Evolutionary conservation across 2,113 vertebrate genomes (phyloP), one percentile per base, ranked within the genome.

Genomic region (Osmerus eperlanus): DNA sequence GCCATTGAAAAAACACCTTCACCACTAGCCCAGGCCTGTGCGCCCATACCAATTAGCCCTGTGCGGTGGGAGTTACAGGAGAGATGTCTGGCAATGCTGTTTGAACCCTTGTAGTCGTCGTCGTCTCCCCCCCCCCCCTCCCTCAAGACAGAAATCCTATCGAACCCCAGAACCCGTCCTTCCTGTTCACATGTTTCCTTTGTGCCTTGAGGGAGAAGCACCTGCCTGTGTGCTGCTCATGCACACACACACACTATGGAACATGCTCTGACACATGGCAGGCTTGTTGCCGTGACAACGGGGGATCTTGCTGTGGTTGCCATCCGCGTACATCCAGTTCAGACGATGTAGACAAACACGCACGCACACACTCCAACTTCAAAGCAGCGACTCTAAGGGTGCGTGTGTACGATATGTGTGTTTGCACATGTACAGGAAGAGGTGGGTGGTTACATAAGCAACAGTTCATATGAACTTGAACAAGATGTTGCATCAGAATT

Each of bases 201-300:
- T 76, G 65, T 71, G 68, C 56, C 58, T 74, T 67, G 55, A 32
- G 41, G 47, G 47, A 21, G 69, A 69, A 60, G 21, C 32, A 36
- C 51, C 47, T 59, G 1, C 3, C 25, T 52, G 36, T 9, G 36
- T 9, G 41, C 15, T 56, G 55, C 2, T 18, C 55, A 56, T 18
- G 55, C 55, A 56, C n/a, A n/a, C 55, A 9, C 6, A 12, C 62
- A 41, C 59, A 63, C 3, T 73, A 79, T 18, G 72, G 59, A 64
- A 71, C 25, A 51, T 14, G 59, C 82, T 73, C 68, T 47, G 71
- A 65, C 67, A 77, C 64, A 71, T 29, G 52, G n/a, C 18, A 47
- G 64, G 70, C 77, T 74, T 65, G 87, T 90, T 88, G 71, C 86
- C 84, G 78, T 76, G 86, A 80, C 65, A 85, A 91, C 85, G 58